Evolutionary conservation across 2,888 invertebrate genomes (phyloP), one percentile per base, ranked within the genome.

Genomic region (Cheilosia urbana): DNA sequence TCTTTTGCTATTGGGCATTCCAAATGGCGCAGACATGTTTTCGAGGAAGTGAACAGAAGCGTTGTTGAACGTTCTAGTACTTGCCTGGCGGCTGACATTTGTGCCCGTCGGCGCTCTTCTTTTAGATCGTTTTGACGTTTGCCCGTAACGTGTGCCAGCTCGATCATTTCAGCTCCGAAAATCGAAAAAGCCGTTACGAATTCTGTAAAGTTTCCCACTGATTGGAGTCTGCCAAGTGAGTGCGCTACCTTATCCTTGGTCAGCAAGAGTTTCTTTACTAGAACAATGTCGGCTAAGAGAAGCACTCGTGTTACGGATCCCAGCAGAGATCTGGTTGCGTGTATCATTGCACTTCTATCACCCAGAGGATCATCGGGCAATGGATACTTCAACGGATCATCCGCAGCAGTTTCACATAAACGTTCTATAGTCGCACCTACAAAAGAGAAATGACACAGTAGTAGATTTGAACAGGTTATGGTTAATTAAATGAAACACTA

Each of bases 141-240:
- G 45, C 91, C 98, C 21, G 98, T 98, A 81, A 99, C 94, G 91
- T 99, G 97, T 27, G 99, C 99, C 88, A 99, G 93, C 92, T 99
- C 99, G 87, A 99, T 98, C 99, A 99, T 99, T 92, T 99, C 98
- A 24, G 96, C 96, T 49, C 99, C 99, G 92, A 99, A 99, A 92
- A 98, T 98, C 88, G 98, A 98, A 93, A 99, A 99, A 24, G 98
- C 98, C 91, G 98, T 97, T 76, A 99, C 99, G 92, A 99, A 99
- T 93, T 99, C 99, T 66, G 98, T 98, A 91, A 97, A 97, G 93
- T 97, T 97, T 89, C 96, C 96, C 87, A 97, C 97, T 63, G 96
- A 96, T 92, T 97, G 97, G 89, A 97, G 93, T 80, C 97, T 95
- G 89, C 96, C 96, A 90, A 97, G 93, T 89, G 96, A 96, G 88